Conservation (phyloP, 2,113 vertebrate species). For the Triplophysa tibetana region DNA sequence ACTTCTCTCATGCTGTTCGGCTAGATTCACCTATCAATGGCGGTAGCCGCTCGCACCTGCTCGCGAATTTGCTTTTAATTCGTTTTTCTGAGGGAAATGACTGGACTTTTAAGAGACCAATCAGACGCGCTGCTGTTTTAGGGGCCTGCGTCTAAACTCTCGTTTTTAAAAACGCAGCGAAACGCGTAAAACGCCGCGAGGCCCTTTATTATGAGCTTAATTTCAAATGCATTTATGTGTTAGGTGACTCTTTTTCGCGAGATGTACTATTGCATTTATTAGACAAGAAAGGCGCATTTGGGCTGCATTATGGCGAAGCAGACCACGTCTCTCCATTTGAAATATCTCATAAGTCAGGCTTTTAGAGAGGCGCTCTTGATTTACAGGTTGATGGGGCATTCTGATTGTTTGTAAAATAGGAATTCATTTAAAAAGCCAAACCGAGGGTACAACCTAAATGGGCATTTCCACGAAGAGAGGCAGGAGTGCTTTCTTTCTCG, state of each 20-base stretch:
- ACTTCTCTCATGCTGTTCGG: conserved; percentile 42
- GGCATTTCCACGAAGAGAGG: conserved; percentile 48
- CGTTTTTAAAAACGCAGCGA: not conserved
- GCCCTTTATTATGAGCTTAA: conserved; percentile 28
- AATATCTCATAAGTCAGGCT: conserved; percentile 37
- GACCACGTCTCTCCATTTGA: conserved; percentile 9
- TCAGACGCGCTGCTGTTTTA: conserved; percentile 5
- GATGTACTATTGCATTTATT: not conserved
- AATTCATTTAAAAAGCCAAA: conserved; percentile 59
- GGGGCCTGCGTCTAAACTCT: no score
- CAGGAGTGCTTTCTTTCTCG: conserved; percentile 33
- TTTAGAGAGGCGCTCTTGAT: conserved; percentile 51
- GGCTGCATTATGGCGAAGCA: not conserved
- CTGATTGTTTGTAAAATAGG: conserved; percentile 58
- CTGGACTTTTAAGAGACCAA: conserved; percentile 41
- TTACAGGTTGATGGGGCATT: conserved; percentile 41
- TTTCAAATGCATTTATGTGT: conserved; percentile 37
- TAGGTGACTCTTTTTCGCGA: not conserved
- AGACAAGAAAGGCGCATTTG: not conserved
- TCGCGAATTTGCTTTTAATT: conserved; percentile 40
- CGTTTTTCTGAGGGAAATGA: conserved; percentile 33
- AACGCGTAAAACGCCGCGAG: not conserved
- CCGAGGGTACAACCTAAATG: conserved; percentile 43
- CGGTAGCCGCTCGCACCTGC: conserved; percentile 28
- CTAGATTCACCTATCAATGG: conserved; percentile 37